Conservation (phyloP, 2,797 vertebrate species). For the Sebastes diaconus region DNA sequence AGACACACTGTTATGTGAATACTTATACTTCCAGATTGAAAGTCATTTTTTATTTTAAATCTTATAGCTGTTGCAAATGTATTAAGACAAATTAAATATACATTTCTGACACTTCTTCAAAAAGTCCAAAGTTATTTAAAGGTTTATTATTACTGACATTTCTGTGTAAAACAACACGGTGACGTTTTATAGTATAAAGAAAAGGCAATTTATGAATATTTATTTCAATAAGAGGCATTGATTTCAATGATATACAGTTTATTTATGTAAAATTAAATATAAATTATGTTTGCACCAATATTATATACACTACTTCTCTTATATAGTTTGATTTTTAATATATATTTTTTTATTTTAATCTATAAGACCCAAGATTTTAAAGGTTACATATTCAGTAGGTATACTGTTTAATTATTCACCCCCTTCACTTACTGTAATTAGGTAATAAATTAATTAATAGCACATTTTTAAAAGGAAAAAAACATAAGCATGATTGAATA, state of each 20-base stretch:
- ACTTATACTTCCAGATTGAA: background rate
- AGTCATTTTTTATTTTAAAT: slow-evolving; percentile 10
- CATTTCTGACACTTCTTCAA: background rate
- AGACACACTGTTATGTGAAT: background rate
- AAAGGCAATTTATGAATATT: background rate
- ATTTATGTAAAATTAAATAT: background rate
- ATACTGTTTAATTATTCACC: background rate
- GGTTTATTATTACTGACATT: background rate
- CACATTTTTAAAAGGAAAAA: background rate
- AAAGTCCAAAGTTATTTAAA: background rate
- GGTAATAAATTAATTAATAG: background rate
- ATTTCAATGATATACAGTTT: background rate
- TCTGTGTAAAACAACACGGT: background rate
- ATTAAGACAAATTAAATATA: background rate
- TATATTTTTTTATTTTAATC: background rate
- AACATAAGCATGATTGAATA: background rate
- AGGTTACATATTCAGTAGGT: background rate
- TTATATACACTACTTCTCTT: background rate
- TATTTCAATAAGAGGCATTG: background rate
- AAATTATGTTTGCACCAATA: background rate
- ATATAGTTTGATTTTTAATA: background rate
- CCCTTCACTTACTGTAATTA: background rate
- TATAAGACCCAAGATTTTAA: background rate
- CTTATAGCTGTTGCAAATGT: background rate
- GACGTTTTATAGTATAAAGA: background rate